Conservation (phyloP, 2,113 vertebrate genomes). For the Corydoras sp. region DNA sequence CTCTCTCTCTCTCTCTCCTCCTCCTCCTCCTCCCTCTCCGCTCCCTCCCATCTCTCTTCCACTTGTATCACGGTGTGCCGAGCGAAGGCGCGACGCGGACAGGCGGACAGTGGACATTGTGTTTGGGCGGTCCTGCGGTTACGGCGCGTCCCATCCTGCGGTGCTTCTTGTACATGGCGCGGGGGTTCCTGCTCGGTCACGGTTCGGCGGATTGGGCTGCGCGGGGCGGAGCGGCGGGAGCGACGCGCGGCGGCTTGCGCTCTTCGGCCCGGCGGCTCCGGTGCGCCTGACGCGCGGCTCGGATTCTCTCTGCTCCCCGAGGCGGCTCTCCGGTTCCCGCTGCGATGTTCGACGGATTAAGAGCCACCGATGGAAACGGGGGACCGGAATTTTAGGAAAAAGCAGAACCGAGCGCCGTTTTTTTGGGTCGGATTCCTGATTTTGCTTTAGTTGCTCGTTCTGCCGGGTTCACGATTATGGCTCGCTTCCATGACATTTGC, state of each 20-base stretch:
- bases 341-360: too few relatives aligned
- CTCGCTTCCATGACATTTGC: slow-evolving; percentile 41
- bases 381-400: too few relatives aligned
- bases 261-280: too few relatives aligned
- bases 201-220: slow-evolving; percentile 6
- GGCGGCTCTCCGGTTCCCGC: too few relatives aligned
- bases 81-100: slow-evolving; percentile 24
- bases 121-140: background rate
- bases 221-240: slow-evolving; percentile 10
- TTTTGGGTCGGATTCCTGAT: too few relatives aligned
- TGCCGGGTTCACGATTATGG: too few relatives aligned
- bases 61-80: slow-evolving; percentile 37
- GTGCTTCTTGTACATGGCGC: slow-evolving; percentile 18
- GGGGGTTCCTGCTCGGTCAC: slow-evolving; percentile 2
- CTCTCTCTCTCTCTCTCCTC: background rate
- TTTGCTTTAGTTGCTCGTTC: too few relatives aligned
- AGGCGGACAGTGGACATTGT: slow-evolving; percentile 18
- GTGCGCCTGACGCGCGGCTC: too few relatives aligned
- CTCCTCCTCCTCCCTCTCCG: background rate
- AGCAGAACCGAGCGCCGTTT: too few relatives aligned
- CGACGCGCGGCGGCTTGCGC: slow-evolving; percentile 2
- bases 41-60: slow-evolving; percentile 22
- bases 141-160: background rate
- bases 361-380: too few relatives aligned
- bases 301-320: too few relatives aligned